phyloP scores from a whole-genome alignment of 1,140 invertebrate genomes.

The Drosophila nannoptera region DNA sequence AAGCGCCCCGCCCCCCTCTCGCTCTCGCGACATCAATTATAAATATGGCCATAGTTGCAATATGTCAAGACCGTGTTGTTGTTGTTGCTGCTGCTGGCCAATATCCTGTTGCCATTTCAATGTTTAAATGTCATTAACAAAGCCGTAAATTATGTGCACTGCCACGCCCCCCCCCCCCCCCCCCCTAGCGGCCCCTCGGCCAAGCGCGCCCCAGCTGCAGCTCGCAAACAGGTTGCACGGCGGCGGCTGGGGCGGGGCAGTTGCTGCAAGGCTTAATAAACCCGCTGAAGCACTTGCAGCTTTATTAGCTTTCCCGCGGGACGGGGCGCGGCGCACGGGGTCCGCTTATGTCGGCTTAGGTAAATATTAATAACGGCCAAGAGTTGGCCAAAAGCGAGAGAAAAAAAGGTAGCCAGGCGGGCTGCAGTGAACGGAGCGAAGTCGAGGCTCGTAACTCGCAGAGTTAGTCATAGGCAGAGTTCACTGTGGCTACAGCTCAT shows the following conservation, averaged over 20 bases:
- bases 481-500: conserved; percentile 16
- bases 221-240: conserved; percentile 27
- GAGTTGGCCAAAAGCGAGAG: conserved; percentile 15
- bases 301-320: conserved; percentile 66
- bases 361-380: conserved; percentile 70
- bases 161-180: not conserved
- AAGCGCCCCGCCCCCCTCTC: conserved; percentile 16
- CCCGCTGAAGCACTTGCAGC: conserved; percentile 39
- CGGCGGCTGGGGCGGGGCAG: no score
- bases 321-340: conserved; percentile 3
- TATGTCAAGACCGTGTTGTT: conserved; percentile 31
- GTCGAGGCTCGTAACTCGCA: no score
- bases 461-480: not conserved
- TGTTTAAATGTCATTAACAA: conserved; percentile 75
- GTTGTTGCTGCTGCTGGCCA: not conserved
- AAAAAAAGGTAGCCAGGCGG: not conserved
- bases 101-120: conserved; percentile 47
- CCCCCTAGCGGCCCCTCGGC: not conserved
- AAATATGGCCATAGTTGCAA: conserved; percentile 63
- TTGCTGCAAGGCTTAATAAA: conserved; percentile 16
- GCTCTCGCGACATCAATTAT: conserved; percentile 59
- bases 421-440: conserved; percentile 1
- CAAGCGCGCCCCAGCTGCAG: conserved; percentile 30
- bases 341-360: conserved; percentile 54
- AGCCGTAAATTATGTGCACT: conserved; percentile 66